Conservation (phyloP, 1,140 invertebrate genomes). For the Ruditapes philippinarum region DNA sequence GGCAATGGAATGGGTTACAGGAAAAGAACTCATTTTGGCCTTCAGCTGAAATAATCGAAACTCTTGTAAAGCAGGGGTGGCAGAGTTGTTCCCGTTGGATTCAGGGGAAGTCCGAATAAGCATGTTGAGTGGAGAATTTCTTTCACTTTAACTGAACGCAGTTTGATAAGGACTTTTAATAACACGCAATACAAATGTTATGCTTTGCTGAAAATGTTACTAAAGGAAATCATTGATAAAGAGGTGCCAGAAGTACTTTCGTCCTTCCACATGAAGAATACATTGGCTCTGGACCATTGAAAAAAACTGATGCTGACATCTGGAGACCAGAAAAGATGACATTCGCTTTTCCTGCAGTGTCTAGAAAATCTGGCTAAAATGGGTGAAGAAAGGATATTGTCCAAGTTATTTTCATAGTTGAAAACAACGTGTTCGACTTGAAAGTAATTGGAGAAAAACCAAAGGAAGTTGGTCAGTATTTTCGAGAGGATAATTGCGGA, state of each 20-base stretch:
- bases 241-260: not conserved
- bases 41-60: not conserved
- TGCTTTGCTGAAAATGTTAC: not conserved
- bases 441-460: not conserved
- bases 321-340: not conserved
- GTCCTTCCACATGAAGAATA: constrained; percentile 2
- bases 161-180: not conserved
- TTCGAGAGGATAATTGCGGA: not conserved
- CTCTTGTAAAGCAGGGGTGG: not conserved
- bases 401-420: constrained; percentile 2
- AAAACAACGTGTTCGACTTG: not conserved
- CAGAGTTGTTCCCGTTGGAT: not conserved
- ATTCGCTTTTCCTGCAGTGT: not conserved
- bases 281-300: constrained; percentile 3
- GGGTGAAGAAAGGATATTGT: not conserved
- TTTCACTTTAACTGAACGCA: not conserved
- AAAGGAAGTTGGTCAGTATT: not conserved
- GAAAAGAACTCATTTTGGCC: not conserved
- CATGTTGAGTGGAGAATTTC: constrained; percentile 7
- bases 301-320: not conserved
- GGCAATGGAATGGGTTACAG: constrained; percentile 4
- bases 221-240: not conserved
- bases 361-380: not conserved
- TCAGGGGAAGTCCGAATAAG: not conserved
- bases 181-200: constrained; percentile 12